Evolutionary conservation across 2,113 vertebrate species (phyloP).

Genomic region (Notechis scutatus): DNA sequence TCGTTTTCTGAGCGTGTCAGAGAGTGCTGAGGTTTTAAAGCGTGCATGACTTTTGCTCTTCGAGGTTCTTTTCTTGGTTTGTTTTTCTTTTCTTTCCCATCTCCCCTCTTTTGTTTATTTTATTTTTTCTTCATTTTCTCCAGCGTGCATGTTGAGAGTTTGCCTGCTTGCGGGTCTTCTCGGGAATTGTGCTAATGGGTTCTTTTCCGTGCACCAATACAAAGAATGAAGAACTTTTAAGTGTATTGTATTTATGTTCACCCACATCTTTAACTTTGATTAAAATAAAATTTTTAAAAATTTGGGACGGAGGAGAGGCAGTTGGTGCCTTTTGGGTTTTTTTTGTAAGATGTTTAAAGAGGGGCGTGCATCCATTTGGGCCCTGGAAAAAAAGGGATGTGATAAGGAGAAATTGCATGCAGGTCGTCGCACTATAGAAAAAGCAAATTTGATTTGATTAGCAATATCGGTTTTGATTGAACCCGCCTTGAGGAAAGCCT

Average conservation of each 20-base stretch:
- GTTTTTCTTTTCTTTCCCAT: conserved; percentile 2
- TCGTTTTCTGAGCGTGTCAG: conserved; percentile 68
- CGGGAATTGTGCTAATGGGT: conserved; percentile 68
- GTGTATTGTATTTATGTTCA: conserved; percentile 85
- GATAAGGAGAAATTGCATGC: background rate
- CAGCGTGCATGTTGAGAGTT: conserved; percentile 56
- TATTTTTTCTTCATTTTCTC: conserved; percentile 25
- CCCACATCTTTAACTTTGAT: conserved; percentile 78
- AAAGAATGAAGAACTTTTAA: conserved; percentile 76
- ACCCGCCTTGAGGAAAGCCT: background rate
- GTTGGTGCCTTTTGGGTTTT: conserved; percentile 16
- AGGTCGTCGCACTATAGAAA: background rate
- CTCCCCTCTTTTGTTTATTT: background rate
- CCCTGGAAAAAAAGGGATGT: background rate
- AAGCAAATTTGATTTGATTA: background rate
- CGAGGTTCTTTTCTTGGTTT: background rate
- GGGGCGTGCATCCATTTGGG: background rate
- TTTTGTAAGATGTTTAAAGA: background rate
- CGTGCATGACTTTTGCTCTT: conserved; percentile 56
- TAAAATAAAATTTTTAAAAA: conserved; percentile 76
- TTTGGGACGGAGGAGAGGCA: background rate
- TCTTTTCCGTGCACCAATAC: conserved; percentile 72
- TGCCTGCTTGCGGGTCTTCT: conserved; percentile 72
- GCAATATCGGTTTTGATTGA: background rate
- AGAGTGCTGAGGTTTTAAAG: conserved; percentile 63